phyloP scores from a whole-genome alignment of 2,888 invertebrate species.

The Volucella inanis region DNA sequence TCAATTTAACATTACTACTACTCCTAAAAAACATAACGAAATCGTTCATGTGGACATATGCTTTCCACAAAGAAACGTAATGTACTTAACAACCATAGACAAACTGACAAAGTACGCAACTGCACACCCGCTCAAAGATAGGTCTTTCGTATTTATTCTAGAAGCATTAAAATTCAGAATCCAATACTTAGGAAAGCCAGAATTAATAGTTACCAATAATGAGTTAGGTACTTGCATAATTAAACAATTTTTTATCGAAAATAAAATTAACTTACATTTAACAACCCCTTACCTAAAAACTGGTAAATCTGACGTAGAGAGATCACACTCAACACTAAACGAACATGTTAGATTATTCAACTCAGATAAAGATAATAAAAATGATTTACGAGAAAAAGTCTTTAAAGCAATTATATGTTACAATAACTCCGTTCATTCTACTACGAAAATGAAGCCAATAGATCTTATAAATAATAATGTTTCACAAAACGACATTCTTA shows the following conservation, averaged over 20 bases:
- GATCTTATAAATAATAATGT: too few relatives aligned
- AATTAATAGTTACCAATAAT: neutral
- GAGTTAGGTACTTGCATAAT: neutral
- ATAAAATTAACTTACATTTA: neutral
- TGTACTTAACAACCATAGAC: neutral
- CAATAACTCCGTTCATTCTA: too few relatives aligned
- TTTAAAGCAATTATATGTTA: too few relatives aligned
- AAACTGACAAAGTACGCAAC: neutral
- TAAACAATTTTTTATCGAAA: neutral
- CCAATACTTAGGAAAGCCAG: neutral
- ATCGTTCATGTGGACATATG: neutral
- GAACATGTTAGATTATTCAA: neutral
- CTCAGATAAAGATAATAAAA: neutral
- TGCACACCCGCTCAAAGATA: slow-evolving; percentile 1
- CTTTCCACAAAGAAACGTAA: neutral
- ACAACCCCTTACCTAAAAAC: neutral
- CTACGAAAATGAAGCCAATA: too few relatives aligned
- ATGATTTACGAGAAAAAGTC: neutral
- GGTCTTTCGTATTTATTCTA: neutral
- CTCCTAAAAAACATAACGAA: neutral
- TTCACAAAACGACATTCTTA: too few relatives aligned
- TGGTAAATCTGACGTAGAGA: neutral
- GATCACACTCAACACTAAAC: neutral
- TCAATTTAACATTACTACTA: too few relatives aligned
- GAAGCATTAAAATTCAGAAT: neutral